Evolutionary conservation across 2,888 invertebrate genomes (phyloP), one percentile per base, ranked within the genome.

Genomic region (Mythimna albipuncta): DNA sequence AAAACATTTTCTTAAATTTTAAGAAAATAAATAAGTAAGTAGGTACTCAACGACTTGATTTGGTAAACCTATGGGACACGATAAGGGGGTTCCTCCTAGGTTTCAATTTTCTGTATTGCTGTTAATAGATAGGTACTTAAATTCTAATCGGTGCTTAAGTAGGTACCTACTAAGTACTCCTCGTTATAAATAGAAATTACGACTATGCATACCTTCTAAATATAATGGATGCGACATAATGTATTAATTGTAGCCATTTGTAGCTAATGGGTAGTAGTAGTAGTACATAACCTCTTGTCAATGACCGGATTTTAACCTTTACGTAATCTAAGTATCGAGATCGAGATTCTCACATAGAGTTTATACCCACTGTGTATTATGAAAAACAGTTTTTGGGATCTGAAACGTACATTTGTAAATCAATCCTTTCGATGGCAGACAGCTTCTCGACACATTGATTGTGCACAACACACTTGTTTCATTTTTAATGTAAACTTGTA

Each of bases 401-500:
- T 41, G 32, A 63, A 63, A 85, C 86, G 64, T 81, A 85, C 87
- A 63, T 70, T 61, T 70, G 50, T 64, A 13, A 41, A 64, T 16
- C 58, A 55, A 38, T 72, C 47, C 68, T 52, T 63, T 55, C n/a
- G 58, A 72, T 19, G 38, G 11, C 26, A 62, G 13, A 62, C 52
- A 41, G 26, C 11, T 19, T 50, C 63, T 75, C 11, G 66, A 65
- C 10, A 71, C 59, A 54, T 80, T 64, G 69, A 86, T 76, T 65
- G 70, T 69, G 64, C 68, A 86, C 64, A 79, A 55, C 32, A 73
- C 71, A 54, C 71, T 73, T 41, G 69, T 61, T 69, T 66, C 71
- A 47, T 62, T 77, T 68, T 38, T 62, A 57, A 74, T 64, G 73
- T 66, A 70, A 68, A 88, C 75, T 69, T 83, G 67, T 65, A 88